phyloP scores from a whole-genome alignment of 92 coral and sea anemone species.

The Paramuricea clavata region DNA sequence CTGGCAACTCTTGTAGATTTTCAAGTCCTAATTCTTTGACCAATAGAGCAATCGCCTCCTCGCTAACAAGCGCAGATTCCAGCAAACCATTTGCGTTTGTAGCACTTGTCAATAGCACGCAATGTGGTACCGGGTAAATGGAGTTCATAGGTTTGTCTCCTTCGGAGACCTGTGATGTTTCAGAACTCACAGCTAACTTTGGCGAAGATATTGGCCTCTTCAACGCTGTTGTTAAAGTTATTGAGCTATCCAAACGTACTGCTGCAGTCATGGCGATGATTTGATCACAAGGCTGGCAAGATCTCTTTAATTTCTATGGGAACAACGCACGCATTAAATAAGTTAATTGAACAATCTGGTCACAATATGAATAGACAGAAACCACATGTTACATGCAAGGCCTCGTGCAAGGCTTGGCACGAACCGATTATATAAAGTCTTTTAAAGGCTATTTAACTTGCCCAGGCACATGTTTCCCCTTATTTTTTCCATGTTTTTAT shows the following conservation, averaged over 20 bases:
- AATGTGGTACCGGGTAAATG: conserved; percentile 35
- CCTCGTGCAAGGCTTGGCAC: not conserved
- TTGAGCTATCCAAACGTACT: conserved; percentile 33
- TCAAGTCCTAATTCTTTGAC: conserved; percentile 76
- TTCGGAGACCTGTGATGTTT: not conserved
- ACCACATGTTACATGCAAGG: not conserved
- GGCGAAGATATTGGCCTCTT: conserved; percentile 36
- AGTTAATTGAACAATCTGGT: not conserved
- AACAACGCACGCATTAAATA: not conserved
- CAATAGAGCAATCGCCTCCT: conserved; percentile 71
- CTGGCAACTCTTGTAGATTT: conserved; percentile 71
- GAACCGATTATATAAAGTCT: not conserved
- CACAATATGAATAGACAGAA: not conserved
- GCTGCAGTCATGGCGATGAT: conserved; percentile 1
- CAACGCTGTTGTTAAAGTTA: conserved; percentile 31
- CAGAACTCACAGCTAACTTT: conserved; percentile 37
- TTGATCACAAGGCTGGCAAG: not conserved
- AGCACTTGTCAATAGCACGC: not conserved
- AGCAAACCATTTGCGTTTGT: not conserved
- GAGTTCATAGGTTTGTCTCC: not conserved
- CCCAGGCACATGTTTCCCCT: not conserved
- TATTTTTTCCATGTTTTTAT: too few relatives aligned
- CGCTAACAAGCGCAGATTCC: conserved; percentile 71
- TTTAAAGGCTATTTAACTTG: not conserved
- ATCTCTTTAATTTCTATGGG: not conserved